Evolutionary conservation across 2,888 invertebrate species (phyloP).

Genomic region (Dicycla oo): DNA sequence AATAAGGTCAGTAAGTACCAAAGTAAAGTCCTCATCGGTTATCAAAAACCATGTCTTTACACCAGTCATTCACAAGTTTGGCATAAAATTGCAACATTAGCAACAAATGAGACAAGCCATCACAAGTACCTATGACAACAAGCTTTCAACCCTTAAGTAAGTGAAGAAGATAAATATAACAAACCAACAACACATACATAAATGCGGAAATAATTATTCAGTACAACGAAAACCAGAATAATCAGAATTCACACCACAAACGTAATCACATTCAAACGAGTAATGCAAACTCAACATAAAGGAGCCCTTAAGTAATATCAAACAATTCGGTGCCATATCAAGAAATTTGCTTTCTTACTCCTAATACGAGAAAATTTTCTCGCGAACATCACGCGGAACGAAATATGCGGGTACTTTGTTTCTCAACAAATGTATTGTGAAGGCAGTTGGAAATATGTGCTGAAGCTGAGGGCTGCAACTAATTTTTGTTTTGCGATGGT

Average conservation of each 20-base stretch:
- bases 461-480: conserved; percentile 47
- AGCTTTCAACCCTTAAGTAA: not conserved
- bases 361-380: conserved; percentile 62
- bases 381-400: conserved; percentile 59
- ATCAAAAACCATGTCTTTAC: no score
- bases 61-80: no score
- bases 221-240: conserved; percentile 22
- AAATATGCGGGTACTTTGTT: conserved; percentile 71
- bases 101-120: not conserved
- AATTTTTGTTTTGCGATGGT: conserved; percentile 49
- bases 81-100: no score
- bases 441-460: conserved; percentile 60
- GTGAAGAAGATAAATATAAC: conserved; percentile 1
- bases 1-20: no score
- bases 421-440: conserved; percentile 72
- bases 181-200: conserved; percentile 13
- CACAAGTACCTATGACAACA: no score
- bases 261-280: conserved; percentile 46
- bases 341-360: conserved; percentile 58
- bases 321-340: conserved; percentile 53
- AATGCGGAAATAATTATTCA: conserved; percentile 32
- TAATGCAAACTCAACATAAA: conserved; percentile 43
- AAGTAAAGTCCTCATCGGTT: no score
- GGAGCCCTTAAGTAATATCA: conserved; percentile 48
- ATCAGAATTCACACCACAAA: conserved; percentile 44